These are phyloP conservation scores for Pseudomyrmex pallidus DNA, from an alignment of 1,140 invertebrate genomes.

Conservation along the genomic window DNA sequence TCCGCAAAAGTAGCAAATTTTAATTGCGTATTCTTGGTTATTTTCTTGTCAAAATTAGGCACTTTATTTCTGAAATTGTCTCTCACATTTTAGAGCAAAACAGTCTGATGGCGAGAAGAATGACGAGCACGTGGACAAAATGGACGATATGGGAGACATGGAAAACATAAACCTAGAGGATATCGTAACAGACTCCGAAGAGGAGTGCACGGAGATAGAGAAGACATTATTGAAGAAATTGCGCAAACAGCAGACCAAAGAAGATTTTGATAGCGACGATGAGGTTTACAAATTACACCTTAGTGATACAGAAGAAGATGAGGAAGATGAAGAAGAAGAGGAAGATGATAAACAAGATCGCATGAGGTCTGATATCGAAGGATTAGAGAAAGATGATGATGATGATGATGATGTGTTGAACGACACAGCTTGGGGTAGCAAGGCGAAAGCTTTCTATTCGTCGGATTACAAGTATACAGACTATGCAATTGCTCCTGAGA, in stretches of 20 bases:
- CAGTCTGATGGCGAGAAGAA: not conserved
- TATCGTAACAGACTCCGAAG: conserved; percentile 89
- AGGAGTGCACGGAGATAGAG: conserved; percentile 89
- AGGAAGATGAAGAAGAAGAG: conserved; percentile 86
- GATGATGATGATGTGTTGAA: conserved; percentile 88
- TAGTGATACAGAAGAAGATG: conserved; percentile 74
- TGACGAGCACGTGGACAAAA: not conserved
- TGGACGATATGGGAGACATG: conserved; percentile 62
- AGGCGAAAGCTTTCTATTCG: conserved; percentile 91
- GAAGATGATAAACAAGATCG: conserved; percentile 80
- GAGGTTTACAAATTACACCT: conserved; percentile 70
- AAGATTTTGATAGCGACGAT: conserved; percentile 87
- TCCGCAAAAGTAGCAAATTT: too few species aligned
- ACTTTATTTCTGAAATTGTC: not conserved
- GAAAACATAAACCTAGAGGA: conserved; percentile 75
- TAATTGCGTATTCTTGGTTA: too few species aligned
- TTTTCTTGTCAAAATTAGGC: too few species aligned
- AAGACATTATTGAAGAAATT: conserved; percentile 88
- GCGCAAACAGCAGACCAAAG: conserved; percentile 83
- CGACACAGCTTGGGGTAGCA: conserved; percentile 94
- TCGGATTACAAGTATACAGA: conserved; percentile 96
- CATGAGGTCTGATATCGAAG: conserved; percentile 90
- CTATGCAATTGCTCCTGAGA: conserved; percentile 88
- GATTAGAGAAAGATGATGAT: conserved; percentile 87
- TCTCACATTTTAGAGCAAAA: conserved; percentile 21